Evolutionary conservation across 2,113 vertebrate species (phyloP).

Genomic region (Orycteropus afer): DNA sequence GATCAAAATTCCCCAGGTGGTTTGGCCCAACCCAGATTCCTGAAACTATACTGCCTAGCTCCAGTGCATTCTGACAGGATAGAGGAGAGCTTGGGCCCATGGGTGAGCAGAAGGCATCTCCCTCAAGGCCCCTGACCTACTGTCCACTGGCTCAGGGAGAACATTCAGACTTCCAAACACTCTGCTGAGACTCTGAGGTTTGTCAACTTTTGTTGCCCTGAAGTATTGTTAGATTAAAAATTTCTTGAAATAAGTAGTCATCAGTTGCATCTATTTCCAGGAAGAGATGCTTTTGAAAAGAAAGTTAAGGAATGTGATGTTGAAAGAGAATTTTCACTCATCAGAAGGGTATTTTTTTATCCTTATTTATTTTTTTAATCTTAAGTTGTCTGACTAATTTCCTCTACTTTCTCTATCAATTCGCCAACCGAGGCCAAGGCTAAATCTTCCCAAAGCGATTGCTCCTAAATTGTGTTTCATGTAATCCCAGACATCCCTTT

Average conservation of each 20-base stretch:
- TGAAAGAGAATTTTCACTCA: slow-evolving; percentile 13
- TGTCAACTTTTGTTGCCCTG: not conserved
- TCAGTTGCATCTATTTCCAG: not conserved
- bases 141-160: not conserved
- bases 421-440: not conserved
- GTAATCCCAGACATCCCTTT: not conserved
- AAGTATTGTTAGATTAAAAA: not conserved
- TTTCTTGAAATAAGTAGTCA: slow-evolving; percentile 29
- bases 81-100: not conserved
- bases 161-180: not conserved
- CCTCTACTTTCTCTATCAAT: slow-evolving; percentile 5
- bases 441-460: slow-evolving; percentile 31
- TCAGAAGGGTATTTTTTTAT: not conserved
- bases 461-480: not conserved
- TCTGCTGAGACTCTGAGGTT: fast-evolving
- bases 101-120: not conserved
- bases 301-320: not conserved
- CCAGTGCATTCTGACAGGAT: not conserved
- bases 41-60: not conserved
- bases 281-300: not conserved
- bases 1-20: not conserved
- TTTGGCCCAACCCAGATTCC: not conserved
- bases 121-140: not conserved
- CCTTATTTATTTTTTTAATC: not conserved
- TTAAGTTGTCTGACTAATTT: not conserved